Evolutionary conservation across 2,888 invertebrate species (phyloP), one percentile per base, ranked within the genome.

Genomic region (Galeruca laticollis): DNA sequence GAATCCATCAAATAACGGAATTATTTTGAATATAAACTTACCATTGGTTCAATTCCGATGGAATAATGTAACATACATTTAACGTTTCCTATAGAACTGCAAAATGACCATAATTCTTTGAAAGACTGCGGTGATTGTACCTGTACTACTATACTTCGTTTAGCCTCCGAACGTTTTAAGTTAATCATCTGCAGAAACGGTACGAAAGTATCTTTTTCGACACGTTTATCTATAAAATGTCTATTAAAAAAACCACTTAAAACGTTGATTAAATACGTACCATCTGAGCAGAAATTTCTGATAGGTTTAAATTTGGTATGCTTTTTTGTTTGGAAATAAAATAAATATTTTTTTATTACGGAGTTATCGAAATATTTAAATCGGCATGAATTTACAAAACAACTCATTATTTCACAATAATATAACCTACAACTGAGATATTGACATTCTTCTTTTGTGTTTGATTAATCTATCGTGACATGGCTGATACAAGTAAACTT

Each of bases 101-200:
- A 94, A 81, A 93, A 93, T 3, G 88, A 86, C 81, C 90, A 88
- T 63, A 95, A 85, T 84, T 94, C 92, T 57, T 83, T 83, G 78
- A 88, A 90, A 0, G 93, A 93, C 59, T 90, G 88, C 64, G 90
- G 88, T 0, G 93, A 92, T 78, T 91, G 90, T 1, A 95, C 92
- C 86, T 94, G 94, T 5, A 95, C 90, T 37, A 95, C 85, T 66
- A 94, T 86, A 84, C 93, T 93, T 70, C 89, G 88, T 61, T 85
- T 86, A 0, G 95, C 94, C 83, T 94, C 89, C 2, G 84, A 82
- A 81, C 90, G 88, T 75, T 93, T 88, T 26, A 85, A 84, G 47
- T 86, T 83, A 54, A 92, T 85, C 74, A 91, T 84, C 69, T 91
- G 88, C 70, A 91, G 88, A 83, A 92, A 85, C 8, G 84, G 80